A percentile compares a stretch with the other conserved stretches of the same genome.
phyloP scores from a whole-genome alignment of 2,888 invertebrate genomes.

The Lasioglossum vierecki region DNA sequence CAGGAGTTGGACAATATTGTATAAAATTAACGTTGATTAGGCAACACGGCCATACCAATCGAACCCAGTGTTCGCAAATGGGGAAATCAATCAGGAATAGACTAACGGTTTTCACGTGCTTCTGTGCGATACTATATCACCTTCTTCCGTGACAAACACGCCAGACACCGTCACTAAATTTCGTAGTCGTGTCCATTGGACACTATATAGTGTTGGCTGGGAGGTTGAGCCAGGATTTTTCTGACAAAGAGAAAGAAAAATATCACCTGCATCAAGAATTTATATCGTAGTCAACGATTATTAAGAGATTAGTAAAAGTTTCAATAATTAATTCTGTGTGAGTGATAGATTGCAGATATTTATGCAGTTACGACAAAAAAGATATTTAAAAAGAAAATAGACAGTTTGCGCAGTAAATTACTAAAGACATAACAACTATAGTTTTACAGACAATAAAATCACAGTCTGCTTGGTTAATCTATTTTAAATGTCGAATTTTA shows the following conservation, averaged over 20 bases:
- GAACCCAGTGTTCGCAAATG: neutral
- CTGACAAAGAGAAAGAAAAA: neutral
- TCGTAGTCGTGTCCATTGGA: neutral
- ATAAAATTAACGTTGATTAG: neutral
- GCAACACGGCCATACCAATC: neutral
- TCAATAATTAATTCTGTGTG: too few species aligned
- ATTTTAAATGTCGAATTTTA: neutral
- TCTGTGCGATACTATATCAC: neutral
- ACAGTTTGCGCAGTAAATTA: neutral
- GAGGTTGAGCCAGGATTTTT: neutral
- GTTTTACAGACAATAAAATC: neutral
- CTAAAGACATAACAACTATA: too few species aligned
- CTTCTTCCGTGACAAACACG: conserved; percentile 3
- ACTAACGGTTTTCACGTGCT: neutral
- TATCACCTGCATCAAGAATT: neutral
- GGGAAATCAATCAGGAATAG: conserved; percentile 13
- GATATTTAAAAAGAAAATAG: too few species aligned
- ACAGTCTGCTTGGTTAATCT: neutral
- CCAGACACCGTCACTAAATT: neutral
- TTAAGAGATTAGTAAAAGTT: too few species aligned
- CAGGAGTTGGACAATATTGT: neutral
- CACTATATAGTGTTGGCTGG: neutral
- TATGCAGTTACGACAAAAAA: neutral
- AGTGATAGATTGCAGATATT: neutral
- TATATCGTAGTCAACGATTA: too few species aligned